Percentiles rank a stretch among this genome's conserved stretches.
Conservation (phyloP, 30 jellyfish, hydroid and myxozoan species). For the Pelagia noctiluca region DNA sequence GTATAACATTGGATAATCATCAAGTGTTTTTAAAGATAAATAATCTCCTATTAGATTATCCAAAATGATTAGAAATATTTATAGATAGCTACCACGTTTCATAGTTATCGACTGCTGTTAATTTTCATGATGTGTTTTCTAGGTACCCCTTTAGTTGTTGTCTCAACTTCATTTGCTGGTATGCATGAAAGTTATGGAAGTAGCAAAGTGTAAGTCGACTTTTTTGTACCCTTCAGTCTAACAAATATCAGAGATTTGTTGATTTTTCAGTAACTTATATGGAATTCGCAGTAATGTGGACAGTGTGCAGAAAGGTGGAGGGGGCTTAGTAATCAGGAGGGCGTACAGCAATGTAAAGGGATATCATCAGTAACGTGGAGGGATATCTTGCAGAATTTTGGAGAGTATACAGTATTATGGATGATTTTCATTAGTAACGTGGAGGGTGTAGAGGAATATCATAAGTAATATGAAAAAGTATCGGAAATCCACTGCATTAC, state of each 20-base stretch:
- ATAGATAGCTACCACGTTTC: neutral
- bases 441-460: too few relatives aligned
- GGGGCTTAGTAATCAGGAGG: neutral
- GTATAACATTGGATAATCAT: neutral
- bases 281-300: too few relatives aligned
- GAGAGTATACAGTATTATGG: too few relatives aligned
- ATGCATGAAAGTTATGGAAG: conserved; percentile 54
- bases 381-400: too few relatives aligned
- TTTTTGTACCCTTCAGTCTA: neutral
- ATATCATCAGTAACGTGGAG: too few relatives aligned
- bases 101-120: neutral
- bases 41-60: neutral
- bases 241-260: too few relatives aligned
- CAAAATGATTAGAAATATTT: too few relatives aligned
- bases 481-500: too few relatives aligned
- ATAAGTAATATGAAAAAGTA: too few relatives aligned
- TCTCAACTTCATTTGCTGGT: conserved; percentile 31
- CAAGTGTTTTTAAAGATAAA: neutral
- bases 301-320: too few relatives aligned
- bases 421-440: too few relatives aligned
- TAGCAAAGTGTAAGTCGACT: conserved; percentile 46
- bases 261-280: too few relatives aligned
- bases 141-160: conserved; percentile 68
- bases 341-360: neutral
- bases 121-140: neutral